These are phyloP conservation scores for Nesogale talazaci DNA, from an alignment of 2,113 vertebrate genomes.

Conservation along the genomic window DNA sequence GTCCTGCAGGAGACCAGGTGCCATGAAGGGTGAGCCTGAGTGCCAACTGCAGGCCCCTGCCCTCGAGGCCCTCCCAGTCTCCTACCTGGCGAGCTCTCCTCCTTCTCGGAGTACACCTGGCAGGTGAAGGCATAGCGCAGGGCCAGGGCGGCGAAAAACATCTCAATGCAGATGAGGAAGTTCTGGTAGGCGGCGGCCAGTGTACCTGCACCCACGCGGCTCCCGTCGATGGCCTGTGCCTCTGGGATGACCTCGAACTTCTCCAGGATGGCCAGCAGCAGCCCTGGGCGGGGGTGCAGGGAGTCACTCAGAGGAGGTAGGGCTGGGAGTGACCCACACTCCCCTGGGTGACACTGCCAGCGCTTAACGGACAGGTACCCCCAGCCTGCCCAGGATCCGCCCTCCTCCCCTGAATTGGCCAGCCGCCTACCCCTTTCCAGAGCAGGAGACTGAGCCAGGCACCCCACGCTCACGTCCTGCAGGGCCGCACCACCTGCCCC, in stretches of 20 bases:
- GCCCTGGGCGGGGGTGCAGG: slow-evolving; percentile 86
- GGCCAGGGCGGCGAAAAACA: slow-evolving; percentile 94
- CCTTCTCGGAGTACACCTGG: slow-evolving; percentile 94
- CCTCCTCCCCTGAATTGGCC: background rate
- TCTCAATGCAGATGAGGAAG: slow-evolving; percentile 97
- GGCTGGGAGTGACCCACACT: too few species aligned
- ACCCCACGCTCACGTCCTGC: too few species aligned
- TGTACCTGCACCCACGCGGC: slow-evolving; percentile 93
- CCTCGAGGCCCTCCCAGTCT: background rate
- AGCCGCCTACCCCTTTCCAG: too few species aligned
- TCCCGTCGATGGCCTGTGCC: slow-evolving; percentile 89
- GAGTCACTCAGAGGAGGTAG: too few species aligned
- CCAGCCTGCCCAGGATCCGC: background rate
- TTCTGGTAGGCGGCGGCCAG: slow-evolving; percentile 98
- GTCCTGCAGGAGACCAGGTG: background rate
- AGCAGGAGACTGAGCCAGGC: too few species aligned
- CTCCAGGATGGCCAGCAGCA: slow-evolving; percentile 95
- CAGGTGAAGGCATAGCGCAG: slow-evolving; percentile 94
- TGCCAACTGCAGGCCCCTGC: background rate
- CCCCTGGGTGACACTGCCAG: too few species aligned
- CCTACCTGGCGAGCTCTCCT: slow-evolving; percentile 91
- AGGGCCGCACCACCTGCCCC: too few species aligned
- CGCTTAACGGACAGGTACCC: rapidly evolving
- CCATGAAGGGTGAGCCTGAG: background rate
- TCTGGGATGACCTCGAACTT: slow-evolving; percentile 94